phyloP scores from a whole-genome alignment of 2,888 invertebrate species.

The Pseudococcus jackbeardsleyi region DNA sequence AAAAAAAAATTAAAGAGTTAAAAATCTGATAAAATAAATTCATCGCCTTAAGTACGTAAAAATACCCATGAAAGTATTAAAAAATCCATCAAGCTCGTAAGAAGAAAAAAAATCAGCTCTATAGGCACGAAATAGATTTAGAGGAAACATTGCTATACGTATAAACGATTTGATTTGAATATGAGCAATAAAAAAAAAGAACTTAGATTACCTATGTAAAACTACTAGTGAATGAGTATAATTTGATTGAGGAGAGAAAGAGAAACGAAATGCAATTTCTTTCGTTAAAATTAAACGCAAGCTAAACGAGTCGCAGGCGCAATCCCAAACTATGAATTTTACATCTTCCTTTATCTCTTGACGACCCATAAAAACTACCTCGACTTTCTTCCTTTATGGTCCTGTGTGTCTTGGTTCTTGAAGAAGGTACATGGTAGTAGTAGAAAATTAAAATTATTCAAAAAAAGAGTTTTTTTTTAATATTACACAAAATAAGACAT shows the following conservation, averaged over 20 bases:
- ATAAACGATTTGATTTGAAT: not conserved
- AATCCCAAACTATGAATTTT: not conserved
- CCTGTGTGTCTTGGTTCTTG: conserved; percentile 3
- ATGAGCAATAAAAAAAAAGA: not conserved
- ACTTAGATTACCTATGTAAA: not conserved
- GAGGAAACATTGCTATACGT: not conserved
- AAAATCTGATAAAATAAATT: not conserved
- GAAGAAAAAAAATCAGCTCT: conserved; percentile 36
- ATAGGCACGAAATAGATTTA: not conserved
- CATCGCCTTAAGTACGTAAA: not conserved
- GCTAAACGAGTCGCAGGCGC: not conserved
- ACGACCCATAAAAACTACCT: not conserved
- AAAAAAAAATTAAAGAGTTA: not conserved
- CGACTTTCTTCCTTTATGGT: not conserved
- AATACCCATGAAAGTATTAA: conserved; percentile 19
- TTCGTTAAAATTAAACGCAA: not conserved
- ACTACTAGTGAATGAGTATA: not conserved
- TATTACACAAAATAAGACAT: conserved; percentile 27
- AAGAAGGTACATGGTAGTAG: not conserved
- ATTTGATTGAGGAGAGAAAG: not conserved
- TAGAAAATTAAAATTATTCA: conserved; percentile 6
- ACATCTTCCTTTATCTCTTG: not conserved
- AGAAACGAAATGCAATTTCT: not conserved
- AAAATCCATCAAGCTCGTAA: conserved; percentile 18
- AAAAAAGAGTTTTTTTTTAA: not conserved